Conservation (phyloP, 2,113 vertebrate genomes). For the Podilymbus podiceps region DNA sequence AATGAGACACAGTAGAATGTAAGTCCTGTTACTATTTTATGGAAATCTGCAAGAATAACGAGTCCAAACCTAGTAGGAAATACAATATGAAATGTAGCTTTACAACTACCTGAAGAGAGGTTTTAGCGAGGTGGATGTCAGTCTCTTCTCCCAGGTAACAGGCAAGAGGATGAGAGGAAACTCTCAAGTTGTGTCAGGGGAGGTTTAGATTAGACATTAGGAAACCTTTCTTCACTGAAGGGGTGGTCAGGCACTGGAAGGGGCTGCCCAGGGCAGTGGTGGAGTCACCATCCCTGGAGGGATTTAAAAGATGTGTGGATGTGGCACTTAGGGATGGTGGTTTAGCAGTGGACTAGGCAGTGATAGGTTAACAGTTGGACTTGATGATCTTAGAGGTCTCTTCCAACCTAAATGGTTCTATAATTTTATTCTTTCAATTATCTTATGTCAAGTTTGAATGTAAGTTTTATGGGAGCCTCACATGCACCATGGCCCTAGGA, state of each 20-base stretch:
- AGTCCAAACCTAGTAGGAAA: neutral
- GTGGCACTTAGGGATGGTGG: neutral
- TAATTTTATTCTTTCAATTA: neutral
- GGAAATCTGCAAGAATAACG: neutral
- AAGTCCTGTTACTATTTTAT: neutral
- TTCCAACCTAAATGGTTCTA: neutral
- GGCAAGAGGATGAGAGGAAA: neutral
- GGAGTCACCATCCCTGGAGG: neutral
- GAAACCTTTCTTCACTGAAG: too few species aligned
- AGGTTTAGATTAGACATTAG: neutral
- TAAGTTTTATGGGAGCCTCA: neutral
- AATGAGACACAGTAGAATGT: neutral
- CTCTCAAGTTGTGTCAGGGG: fast-evolving
- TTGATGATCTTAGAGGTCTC: neutral
- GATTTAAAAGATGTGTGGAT: neutral
- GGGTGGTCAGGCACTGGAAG: fast-evolving
- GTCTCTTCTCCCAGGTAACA: neutral
- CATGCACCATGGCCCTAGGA: neutral
- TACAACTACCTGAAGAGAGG: neutral
- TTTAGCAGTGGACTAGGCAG: neutral
- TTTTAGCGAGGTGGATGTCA: fast-evolving
- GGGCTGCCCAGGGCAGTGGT: neutral
- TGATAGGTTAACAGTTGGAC: neutral
- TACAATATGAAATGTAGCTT: neutral
- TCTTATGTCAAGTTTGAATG: neutral